Conservation (phyloP, 2,888 invertebrate species). For the Phania funesta region DNA sequence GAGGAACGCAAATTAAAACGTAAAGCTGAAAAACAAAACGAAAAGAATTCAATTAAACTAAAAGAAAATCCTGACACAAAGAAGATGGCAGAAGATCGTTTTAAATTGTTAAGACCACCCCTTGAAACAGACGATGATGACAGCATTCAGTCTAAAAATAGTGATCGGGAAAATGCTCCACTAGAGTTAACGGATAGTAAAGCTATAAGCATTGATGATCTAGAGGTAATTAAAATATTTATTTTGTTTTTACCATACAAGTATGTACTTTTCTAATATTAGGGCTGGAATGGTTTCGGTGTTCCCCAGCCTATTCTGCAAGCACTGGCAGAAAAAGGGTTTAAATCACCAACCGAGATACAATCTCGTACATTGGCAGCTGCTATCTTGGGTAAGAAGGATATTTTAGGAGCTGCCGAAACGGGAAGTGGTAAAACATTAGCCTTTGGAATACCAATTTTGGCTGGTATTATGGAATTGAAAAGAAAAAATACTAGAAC, state of each 20-base stretch:
- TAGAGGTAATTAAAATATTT: conserved; percentile 68
- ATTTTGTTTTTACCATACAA: background rate
- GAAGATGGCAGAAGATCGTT: conserved; percentile 71
- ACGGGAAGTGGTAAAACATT: conserved; percentile 99
- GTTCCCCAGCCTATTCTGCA: conserved; percentile 85
- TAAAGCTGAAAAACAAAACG: background rate
- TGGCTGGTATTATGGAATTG: conserved; percentile 90
- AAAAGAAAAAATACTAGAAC: conserved; percentile 81
- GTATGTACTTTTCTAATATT: conserved; percentile 19
- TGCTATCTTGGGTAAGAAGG: conserved; percentile 91
- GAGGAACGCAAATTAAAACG: conserved; percentile 70
- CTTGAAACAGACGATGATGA: conserved; percentile 61
- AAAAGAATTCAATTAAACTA: conserved; percentile 34
- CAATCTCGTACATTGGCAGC: conserved; percentile 90
- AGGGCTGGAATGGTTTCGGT: conserved; percentile 85
- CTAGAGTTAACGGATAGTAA: conserved; percentile 54
- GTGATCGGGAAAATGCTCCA: conserved; percentile 65
- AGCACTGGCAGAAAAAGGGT: conserved; percentile 88
- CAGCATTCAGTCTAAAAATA: conserved; percentile 66
- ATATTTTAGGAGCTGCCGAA: conserved; percentile 98
- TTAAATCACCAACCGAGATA: conserved; percentile 92
- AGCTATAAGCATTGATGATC: conserved; percentile 68
- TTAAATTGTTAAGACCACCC: conserved; percentile 75
- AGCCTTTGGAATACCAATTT: conserved; percentile 97
- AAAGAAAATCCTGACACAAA: background rate